Evolutionary conservation across 1,140 invertebrate genomes (phyloP).

Genomic region (Leptonema lineaticorne): DNA sequence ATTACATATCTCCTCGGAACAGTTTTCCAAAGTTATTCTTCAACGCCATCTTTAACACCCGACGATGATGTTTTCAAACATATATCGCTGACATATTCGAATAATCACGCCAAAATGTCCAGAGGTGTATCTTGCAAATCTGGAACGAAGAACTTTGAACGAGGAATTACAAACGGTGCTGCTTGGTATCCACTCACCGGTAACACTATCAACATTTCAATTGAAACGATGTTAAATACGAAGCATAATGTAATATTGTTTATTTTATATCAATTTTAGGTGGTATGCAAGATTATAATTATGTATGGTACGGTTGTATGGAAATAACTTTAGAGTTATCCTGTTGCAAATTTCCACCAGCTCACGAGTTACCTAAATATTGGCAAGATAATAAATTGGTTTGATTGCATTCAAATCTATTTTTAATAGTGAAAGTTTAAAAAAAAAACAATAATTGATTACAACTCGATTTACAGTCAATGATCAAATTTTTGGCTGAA

Average conservation of each 20-base stretch:
- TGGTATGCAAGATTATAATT: constrained; percentile 96
- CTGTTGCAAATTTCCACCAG: constrained; percentile 93
- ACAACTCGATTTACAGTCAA: constrained; percentile 58
- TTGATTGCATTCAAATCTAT: constrained; percentile 22
- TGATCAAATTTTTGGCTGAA: constrained; percentile 85
- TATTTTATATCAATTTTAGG: constrained; percentile 43
- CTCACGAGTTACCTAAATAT: constrained; percentile 81
- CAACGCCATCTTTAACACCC: constrained; percentile 78
- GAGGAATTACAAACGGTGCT: constrained; percentile 91
- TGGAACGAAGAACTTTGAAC: constrained; percentile 70
- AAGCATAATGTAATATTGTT: constrained; percentile 45
- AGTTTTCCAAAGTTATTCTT: constrained; percentile 80
- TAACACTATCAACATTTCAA: no score
- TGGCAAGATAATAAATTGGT: constrained; percentile 95
- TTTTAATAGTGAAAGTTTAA: constrained; percentile 10
- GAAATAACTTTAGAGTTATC: constrained; percentile 97
- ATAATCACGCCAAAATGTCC: constrained; percentile 85
- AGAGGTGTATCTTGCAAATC: constrained; percentile 78
- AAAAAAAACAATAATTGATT: not conserved
- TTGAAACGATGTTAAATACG: constrained; percentile 65
- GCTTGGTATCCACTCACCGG: constrained; percentile 90
- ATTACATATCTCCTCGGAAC: constrained; percentile 60
- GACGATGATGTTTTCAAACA: constrained; percentile 95
- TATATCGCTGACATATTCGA: constrained; percentile 84
- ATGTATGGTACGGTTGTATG: constrained; percentile 97